A percentile compares a stretch with the other conserved stretches of the same genome.
phyloP scores from a whole-genome alignment of 1,140 invertebrate species.

The Tetragonula clypearis region DNA sequence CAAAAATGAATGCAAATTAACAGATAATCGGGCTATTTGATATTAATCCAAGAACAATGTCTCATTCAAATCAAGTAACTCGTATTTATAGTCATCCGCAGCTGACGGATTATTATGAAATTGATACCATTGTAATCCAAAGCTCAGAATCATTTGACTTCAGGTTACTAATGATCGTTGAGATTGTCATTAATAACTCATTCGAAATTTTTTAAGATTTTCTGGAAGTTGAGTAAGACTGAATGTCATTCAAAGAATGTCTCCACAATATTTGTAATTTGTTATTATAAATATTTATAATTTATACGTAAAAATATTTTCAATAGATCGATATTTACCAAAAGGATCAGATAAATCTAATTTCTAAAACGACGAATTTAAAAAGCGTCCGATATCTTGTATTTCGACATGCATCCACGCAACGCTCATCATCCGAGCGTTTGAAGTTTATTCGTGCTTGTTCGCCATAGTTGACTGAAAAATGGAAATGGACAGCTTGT shows the following conservation, averaged over 20 bases:
- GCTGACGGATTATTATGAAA: not conserved
- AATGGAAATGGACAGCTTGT: constrained; percentile 4
- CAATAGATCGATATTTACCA: not conserved
- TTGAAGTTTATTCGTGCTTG: not conserved
- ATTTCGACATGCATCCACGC: not conserved
- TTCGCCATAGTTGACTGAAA: not conserved
- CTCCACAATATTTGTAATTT: not conserved
- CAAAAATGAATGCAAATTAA: not conserved
- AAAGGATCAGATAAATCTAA: too few relatives aligned
- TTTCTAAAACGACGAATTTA: not conserved
- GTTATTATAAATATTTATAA: too few relatives aligned
- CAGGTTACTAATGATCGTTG: not conserved
- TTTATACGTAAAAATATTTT: not conserved
- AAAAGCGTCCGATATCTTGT: not conserved
- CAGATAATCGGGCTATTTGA: not conserved
- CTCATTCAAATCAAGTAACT: not conserved
- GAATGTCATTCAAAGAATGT: not conserved
- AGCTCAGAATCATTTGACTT: not conserved
- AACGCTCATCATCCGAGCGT: too few relatives aligned
- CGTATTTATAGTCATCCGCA: not conserved
- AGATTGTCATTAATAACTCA: not conserved
- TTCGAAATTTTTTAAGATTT: not conserved
- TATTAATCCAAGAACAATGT: not conserved
- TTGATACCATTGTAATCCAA: not conserved
- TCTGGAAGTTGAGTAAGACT: not conserved